Conservation (phyloP, 30 jellyfish, hydroid and myxozoan species). For the Mastigias papua region DNA sequence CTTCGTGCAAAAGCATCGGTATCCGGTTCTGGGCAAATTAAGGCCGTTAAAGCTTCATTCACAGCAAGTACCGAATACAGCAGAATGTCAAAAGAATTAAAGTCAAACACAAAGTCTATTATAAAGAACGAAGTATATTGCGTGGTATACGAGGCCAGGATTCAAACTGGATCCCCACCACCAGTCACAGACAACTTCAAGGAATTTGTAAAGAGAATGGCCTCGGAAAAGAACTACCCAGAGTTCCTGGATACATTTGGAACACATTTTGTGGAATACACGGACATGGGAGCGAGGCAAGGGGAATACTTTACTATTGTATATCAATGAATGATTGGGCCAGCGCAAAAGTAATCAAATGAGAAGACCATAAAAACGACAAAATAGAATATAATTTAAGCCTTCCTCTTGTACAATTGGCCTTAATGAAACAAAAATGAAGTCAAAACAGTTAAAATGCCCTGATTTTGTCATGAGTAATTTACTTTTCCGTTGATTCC, state of each 20-base stretch:
- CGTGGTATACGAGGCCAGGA: slow-evolving; percentile 34
- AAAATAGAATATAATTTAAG: too few species aligned
- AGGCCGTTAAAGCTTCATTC: slow-evolving; percentile 31
- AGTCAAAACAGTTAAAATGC: too few species aligned
- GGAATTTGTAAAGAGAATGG: slow-evolving; percentile 18
- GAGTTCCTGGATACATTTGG: slow-evolving; percentile 53
- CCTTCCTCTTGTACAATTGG: too few species aligned
- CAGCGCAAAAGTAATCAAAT: too few species aligned
- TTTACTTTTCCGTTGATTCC: not conserved
- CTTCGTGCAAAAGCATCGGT: slow-evolving; percentile 35
- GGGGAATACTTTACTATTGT: too few species aligned
- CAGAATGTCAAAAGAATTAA: slow-evolving; percentile 35
- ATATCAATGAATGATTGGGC: too few species aligned
- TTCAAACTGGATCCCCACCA: slow-evolving; percentile 51
- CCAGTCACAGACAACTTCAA: slow-evolving; percentile 32
- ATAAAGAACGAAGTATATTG: slow-evolving; percentile 54
- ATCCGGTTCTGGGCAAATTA: slow-evolving; percentile 5
- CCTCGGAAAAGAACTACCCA: not conserved
- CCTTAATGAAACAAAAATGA: too few species aligned
- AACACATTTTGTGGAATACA: slow-evolving; percentile 34
- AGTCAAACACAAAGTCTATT: slow-evolving; percentile 39
- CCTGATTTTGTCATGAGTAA: not conserved
- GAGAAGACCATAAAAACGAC: too few species aligned
- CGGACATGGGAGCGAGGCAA: slow-evolving; percentile 66
- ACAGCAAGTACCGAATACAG: slow-evolving; percentile 56